Evolutionary conservation across 2,888 invertebrate species (phyloP), one percentile per base, ranked within the genome.

Genomic region (Falcaria lacertinaria): DNA sequence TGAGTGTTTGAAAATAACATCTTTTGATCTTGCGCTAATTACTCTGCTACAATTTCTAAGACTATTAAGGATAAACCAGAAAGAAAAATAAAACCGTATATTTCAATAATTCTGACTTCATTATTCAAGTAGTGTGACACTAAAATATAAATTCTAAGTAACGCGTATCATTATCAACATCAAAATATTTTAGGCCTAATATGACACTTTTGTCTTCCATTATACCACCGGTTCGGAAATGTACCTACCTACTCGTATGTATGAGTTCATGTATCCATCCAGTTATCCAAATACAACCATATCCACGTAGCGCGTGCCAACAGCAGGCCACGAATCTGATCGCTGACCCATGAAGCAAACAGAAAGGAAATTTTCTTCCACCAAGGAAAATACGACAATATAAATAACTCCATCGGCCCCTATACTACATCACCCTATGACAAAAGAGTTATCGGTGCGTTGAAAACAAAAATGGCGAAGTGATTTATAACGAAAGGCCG

Each of bases 401-500:
- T 89, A 89, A 89, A 89, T 89, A 89, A 89, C 88, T 89, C 87
- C 78, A 87, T 85, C 70, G 86, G 76, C 75, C 82, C 82, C 76
- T 74, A 75, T 74, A 77, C 85, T 85, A 85, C 86, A 84, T 86
- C 88, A 84, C 89, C 86, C 85, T 82, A 87, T 88, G 89, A 89
- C 88, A 89, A 89, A 89, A 89, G 89, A 89, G 89, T 89, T 89
- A 89, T 88, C 86, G 88, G 86, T 88, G 87, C 89, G 89, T 87
- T 88, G 89, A 89, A 87, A 89, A 89, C 89, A 89, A 88, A 89
- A 89, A 89, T 89, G 89, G 82, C 85, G 74, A 75, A 62, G 71
- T 86, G 87, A 89, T 89, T 88, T 89, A 89, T 81, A 60, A 64
- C 61, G 52, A 72, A 69, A 67, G 64, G 51, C 54, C 63, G 77